Base-by-base conservation (phyloP, 2,888 invertebrate genomes). In the Chaetoderma sp. region DNA sequence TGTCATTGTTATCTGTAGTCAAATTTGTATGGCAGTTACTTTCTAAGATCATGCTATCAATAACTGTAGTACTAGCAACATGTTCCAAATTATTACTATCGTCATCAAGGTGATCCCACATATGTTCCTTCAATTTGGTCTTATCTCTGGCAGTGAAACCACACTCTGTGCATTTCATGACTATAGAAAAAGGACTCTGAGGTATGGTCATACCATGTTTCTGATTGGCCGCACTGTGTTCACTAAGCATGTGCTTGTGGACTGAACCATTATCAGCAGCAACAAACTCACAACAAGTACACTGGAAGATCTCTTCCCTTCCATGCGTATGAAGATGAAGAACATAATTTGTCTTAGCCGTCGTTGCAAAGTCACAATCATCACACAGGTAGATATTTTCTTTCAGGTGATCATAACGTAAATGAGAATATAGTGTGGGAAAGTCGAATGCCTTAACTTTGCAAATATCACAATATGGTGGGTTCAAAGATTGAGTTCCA, bases 151-250 rank as follows among this genome's bases (percentile, higher is more conserved):
- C 78, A 4, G 78, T 76, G 68, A 80, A 83, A 10, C 85, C 83
- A 75, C 85, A 85, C 60, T 79, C 84, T 0, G 83, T 77, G 65
- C 84, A 85, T 64, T 83, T 81, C 28, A 84, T 74, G 59, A 78
- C 74, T 8, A 82, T 68, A 16, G 33, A 23, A 2, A 49, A 39
- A 21, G 36, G n/a, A 27, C 27, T 28, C n/a, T n/a, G n/a, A n/a
- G n/a, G n/a, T n/a, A n/a, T n/a, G n/a, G n/a, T n/a, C n/a, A n/a
- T n/a, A n/a, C n/a, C n/a, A n/a, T n/a, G n/a, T n/a, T n/a, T n/a
- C n/a, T n/a, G n/a, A n/a, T n/a, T n/a, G n/a, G n/a, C n/a, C 8
- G 60, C 56, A 56, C 50, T 55, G 33, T 67, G 63, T 25, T 75
- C 77, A 18, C 70, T 45, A 47, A 68, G 64, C 28, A 77, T 65